Percentiles rank a stretch among this genome's conserved stretches.
Evolutionary conservation across 2,888 invertebrate genomes (phyloP).

Genomic region (Salticus scenicus): DNA sequence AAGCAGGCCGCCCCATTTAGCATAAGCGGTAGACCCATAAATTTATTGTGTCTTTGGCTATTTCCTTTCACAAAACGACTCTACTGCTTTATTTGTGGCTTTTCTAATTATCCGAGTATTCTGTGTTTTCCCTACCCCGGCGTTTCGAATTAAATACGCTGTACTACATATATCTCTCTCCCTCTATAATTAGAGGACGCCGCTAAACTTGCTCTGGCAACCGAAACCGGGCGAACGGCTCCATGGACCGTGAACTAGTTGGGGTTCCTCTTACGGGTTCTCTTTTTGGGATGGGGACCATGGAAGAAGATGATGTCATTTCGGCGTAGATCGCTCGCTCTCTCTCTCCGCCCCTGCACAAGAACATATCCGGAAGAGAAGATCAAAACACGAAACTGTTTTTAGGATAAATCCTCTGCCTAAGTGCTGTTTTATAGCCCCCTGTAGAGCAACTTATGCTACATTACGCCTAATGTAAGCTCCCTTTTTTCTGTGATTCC

Average conservation of each 20-base stretch:
- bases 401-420: slow-evolving; percentile 50
- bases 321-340: no score
- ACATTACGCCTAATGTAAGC: slow-evolving; percentile 29
- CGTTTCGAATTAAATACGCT: slow-evolving; percentile 53
- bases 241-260: slow-evolving; percentile 42
- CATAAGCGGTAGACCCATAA: slow-evolving; percentile 43
- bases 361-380: slow-evolving; percentile 47
- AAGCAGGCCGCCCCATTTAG: slow-evolving; percentile 50
- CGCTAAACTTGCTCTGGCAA: slow-evolving; percentile 28
- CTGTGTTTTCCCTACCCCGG: slow-evolving; percentile 7
- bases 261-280: not conserved
- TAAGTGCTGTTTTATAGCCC: slow-evolving; percentile 66
- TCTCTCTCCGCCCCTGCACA: not conserved
- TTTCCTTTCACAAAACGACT: slow-evolving; percentile 44
- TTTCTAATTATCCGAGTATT: slow-evolving; percentile 58
- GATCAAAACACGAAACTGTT: slow-evolving; percentile 47
- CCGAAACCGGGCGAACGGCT: slow-evolving; percentile 59
- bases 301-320: slow-evolving; percentile 44
- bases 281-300: slow-evolving; percentile 23
- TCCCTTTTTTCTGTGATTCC: not conserved
- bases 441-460: slow-evolving; percentile 58
- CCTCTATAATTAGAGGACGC: slow-evolving; percentile 54
- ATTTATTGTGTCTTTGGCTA: slow-evolving; percentile 42
- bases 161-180: not conserved
- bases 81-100: slow-evolving; percentile 66